Base-by-base conservation (phyloP, 1,140 invertebrate species). In the Steinernema feltiae region DNA sequence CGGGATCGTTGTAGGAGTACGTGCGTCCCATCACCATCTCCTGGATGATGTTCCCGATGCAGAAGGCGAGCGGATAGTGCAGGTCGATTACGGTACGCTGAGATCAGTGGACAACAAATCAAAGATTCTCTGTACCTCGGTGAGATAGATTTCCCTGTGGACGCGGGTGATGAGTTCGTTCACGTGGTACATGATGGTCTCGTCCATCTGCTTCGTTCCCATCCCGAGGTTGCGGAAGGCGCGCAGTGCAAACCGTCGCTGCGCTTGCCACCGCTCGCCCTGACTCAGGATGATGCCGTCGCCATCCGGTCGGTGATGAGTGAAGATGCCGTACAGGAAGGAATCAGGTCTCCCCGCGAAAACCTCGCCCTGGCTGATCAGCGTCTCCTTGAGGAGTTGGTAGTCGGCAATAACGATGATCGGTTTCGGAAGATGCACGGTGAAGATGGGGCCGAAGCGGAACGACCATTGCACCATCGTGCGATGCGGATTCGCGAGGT, bases 21-120 rank as follows among this genome's bases (percentile, higher is more conserved):
- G 76, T 31, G 0, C 76, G 72, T 17, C 82, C 82, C 74, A 84
- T 81, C 3, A 83, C 77, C 24, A 83, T 70, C 21, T 84, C 75
- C n/a, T 84, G 82, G 30, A 84, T 83, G 30, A 83, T 81, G 63
- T 84, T 84, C 12, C 82, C 82, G 2, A 83, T 75, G 73, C 81
- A 84, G 71, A 82, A 81, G 71, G 81, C 73, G 7, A 83, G 35
- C 27, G 70, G 70, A 0, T 75, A 32, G 48, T 78, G 71, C 1
- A 83, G 24, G 70, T 83, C 79, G 46, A 74, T 72, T 17, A 81
- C n/a, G 63, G 70, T 7, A 15, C 27, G 46, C 77, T 78, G 30
- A 32, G 31, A 41, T 41, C 35, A 7, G 18, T 7, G 35, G 18
- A 7, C 35, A 41, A 41, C 35, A 18, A 41, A 41, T 41, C 35